These are phyloP conservation scores for Malurus splendens DNA, from an alignment of 2,797 vertebrate genomes.

Conservation along the genomic window DNA sequence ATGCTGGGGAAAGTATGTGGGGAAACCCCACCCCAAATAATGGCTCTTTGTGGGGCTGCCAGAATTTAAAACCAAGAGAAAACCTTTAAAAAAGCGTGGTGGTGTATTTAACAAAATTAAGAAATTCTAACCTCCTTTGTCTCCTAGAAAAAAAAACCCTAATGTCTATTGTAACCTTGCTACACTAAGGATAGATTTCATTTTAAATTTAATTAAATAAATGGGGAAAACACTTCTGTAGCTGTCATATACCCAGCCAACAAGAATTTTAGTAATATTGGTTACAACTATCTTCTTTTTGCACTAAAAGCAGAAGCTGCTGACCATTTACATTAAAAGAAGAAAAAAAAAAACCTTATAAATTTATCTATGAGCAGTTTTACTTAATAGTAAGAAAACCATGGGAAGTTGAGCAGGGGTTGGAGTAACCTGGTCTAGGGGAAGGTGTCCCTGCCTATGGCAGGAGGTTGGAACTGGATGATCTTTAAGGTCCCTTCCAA, in stretches of 20 bases:
- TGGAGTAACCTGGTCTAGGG: background rate
- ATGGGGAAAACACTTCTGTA: background rate
- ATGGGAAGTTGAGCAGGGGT: fast-evolving
- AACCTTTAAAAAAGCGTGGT: background rate
- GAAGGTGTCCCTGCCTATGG: background rate
- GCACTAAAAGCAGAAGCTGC: background rate
- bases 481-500: background rate
- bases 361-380: background rate
- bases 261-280: background rate
- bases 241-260: background rate
- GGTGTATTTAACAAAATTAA: background rate
- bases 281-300: background rate
- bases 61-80: background rate
- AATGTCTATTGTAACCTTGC: background rate
- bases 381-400: background rate
- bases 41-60: fast-evolving
- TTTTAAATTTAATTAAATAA: background rate
- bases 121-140: background rate
- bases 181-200: background rate
- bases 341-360: no score
- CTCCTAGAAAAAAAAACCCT: no score
- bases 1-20: background rate
- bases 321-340: background rate
- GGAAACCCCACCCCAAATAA: background rate
- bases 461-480: background rate